Base-by-base conservation (phyloP, 30 jellyfish, hydroid and myxozoan species). In the Haliclystus octoradiatus region DNA sequence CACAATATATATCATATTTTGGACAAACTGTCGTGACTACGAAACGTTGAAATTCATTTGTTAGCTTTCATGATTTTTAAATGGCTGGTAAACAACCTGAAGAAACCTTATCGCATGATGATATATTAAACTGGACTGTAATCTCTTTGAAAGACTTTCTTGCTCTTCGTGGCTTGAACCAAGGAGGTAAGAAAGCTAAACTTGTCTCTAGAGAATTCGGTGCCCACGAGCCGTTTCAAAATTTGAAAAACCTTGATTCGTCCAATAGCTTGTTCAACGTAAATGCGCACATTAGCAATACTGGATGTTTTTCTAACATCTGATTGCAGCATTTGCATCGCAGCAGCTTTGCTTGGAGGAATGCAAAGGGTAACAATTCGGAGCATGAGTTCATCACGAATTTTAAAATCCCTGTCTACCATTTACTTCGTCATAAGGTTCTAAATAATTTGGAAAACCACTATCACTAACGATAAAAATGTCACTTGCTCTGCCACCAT, bases 321-420 rank as follows among this genome's bases (percentile, higher is more conserved):
- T 33, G 25, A 4, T 14, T 26, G 67, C 13, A 52, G 47, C 93
- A 80, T 80, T 47, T 75, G 78, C 3, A 27, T 76, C 29, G 82
- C 89, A 28, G 72, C 62, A 22, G 80, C 81, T 3, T 78, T 83
- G 1, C 72, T 71, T 0, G 93, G 93, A 62, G 93, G 87, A 26
- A 80, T 80, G 51, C 62, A 5, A 19, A 80, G 57, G 1, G 74
- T 72, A 63, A 89, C 72, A 12, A 30, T 89, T 46, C 47, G 40
- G 74, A 80, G 29, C 1, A 72, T 46, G 14, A 80, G 40, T 28
- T 40, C 72, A 3, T 76, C 57, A 49, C 73, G 52, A 28, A 80
- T 80, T 49, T 80, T 76, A 47, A 83, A 76, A 52, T 93, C 93
- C 1, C 93, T 13, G 68, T 75, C 95, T 19, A 74, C 93, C 93